Base-by-base conservation (phyloP, 2,113 vertebrate genomes). In the Calyptommatus sinebrachiatus region DNA sequence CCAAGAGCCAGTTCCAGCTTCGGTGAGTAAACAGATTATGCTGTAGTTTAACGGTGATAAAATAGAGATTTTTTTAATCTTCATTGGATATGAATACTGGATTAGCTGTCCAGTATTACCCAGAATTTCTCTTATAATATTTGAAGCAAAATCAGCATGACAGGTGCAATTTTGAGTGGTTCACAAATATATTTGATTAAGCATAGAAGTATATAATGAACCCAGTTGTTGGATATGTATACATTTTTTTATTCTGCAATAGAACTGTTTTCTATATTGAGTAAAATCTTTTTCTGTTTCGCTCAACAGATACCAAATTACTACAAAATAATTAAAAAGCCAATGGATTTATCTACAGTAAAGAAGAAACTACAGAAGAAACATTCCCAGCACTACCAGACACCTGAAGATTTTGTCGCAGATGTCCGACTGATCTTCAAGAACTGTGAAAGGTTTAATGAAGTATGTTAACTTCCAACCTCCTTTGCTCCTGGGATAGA, bases 361-460 rank as follows among this genome's bases (percentile, higher is more conserved):
- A 99, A 99, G 93, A 96, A 95, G 94, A 99, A 97, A 86, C 95
- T 99, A 76, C 97, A 98, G 86, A 94, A 95, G 84, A 97, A 97
- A 24, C 97, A 97, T 91, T 95, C 96, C n/a, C 96, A 98, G 71
- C 96, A 98, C 92, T 99, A 99, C 94, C 95, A 95, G 85, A 96
- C 88, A 80, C 92, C 95, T 29, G 96, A 96, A 87, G 97, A 98
- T 62, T 98, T 99, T 94, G 98, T 99, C 89, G 95, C 97, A 0
- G 97, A 99, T 31, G 96, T 99, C 80, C 96, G 98, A 70, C 92
- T 99, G 90, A 96, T 99, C 94, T 99, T 99, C 95, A 97, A 95
- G 93, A 99, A 99, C 96, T 99, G 98, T 96, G 97, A 98, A 92
- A 96, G 96, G 91, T 99, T 98, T 96, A 99, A 99, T 87, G 98